Conservation (phyloP, 2,113 vertebrate genomes). For the Actinemys pallida region DNA sequence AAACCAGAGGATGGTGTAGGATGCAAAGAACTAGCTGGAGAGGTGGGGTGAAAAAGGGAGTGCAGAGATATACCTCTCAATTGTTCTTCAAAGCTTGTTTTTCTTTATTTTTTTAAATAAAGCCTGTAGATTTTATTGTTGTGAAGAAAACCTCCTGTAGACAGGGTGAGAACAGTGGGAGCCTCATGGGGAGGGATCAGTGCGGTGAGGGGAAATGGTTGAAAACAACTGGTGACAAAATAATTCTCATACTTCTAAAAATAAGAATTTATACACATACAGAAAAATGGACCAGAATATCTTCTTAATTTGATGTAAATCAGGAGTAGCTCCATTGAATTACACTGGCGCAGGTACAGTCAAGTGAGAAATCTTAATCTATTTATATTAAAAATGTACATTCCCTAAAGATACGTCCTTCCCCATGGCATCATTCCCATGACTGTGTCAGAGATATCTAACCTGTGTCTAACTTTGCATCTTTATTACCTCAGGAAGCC, state of each 20-base stretch:
- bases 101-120: not conserved
- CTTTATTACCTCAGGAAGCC: not conserved
- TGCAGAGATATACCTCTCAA: rapidly evolving
- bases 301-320: too few relatives aligned
- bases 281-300: too few relatives aligned
- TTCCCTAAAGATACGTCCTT: too few relatives aligned
- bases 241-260: not conserved
- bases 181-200: not conserved
- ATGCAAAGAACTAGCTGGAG: not conserved
- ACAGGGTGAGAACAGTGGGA: too few relatives aligned
- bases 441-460: too few relatives aligned
- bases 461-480: not conserved
- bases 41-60: rapidly evolving
- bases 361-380: too few relatives aligned
- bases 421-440: too few relatives aligned
- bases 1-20: not conserved
- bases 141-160: not conserved
- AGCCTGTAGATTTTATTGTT: not conserved
- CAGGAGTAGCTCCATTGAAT: too few relatives aligned
- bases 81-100: rapidly evolving
- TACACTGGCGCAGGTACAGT: too few relatives aligned
- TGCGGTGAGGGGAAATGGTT: not conserved
- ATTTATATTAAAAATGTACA: too few relatives aligned
- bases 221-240: not conserved
- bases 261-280: not conserved